Base-by-base conservation (phyloP, 2,797 vertebrate species). In the Stomatorhinus walkeri region DNA sequence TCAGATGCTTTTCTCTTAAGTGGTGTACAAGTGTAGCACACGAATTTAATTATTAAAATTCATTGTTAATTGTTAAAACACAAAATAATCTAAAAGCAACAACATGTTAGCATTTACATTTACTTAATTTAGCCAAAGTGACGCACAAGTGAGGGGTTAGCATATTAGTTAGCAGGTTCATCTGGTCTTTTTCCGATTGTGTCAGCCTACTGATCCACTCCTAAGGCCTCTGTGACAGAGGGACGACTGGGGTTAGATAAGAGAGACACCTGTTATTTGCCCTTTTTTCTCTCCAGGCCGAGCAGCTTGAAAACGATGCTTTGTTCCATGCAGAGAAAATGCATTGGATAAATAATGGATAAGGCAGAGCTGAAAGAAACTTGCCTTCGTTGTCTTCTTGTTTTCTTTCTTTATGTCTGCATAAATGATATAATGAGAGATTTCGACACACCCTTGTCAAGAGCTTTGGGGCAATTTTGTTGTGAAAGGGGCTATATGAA, bases 191-290 rank as follows among this genome's bases (percentile, higher is more conserved):
- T 72, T 36, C 28, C 28, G 1, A 36, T 72, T 36, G 28, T 72
- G 10, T 72, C 28, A 36, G 72, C 72, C 72, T 40, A 19, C 36
- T 0, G 4, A 36, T n/a, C 14, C 64, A 87, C 83, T 61, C 76
- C 43, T 7, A 91, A 91, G 92, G 91, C 90, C 87, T 88, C 3
- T 89, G 92, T 92, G 91, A 91, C 84, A 86, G 76, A 87, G 88
- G 64, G 88, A 87, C 49, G 83, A 79, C 49, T 85, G 85, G 87
- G 88, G 14, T 24, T 52, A 61, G 52, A 51, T 40, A 36, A n/a
- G 54, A 24, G 19, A 14, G 61, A 56, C 91, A 92, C 91, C 90
- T 91, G 91, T 89, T 91, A 90, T 91, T 91, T 90, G 90, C 68
- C 89, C 89, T 91, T 54, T 86, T 56, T 85, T 89, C 89, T 89